Percentiles rank a stretch among this genome's conserved stretches.
Conservation (phyloP, 2,888 invertebrate genomes). For the Bombylius discolor region DNA sequence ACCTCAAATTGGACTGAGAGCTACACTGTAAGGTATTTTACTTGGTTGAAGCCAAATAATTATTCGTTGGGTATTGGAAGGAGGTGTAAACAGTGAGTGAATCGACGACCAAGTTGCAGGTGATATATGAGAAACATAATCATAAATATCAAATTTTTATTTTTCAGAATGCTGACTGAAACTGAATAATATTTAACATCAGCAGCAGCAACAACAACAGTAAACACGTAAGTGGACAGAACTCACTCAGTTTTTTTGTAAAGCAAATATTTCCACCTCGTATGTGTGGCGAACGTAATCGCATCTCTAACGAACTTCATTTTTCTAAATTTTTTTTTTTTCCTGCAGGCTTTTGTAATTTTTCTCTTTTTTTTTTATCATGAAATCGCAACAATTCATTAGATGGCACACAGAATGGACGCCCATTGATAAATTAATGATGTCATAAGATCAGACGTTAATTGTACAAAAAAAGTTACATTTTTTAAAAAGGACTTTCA, state of each 20-base stretch:
- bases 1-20: too few relatives aligned
- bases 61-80: background rate
- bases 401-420: background rate
- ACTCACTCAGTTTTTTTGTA: too few relatives aligned
- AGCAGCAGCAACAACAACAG: too few relatives aligned
- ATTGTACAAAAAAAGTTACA: background rate
- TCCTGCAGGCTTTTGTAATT: background rate
- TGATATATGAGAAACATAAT: slow-evolving; percentile 16
- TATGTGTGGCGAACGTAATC: background rate
- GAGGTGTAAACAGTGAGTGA: background rate
- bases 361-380: background rate
- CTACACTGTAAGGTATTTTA: too few relatives aligned
- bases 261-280: too few relatives aligned
- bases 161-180: background rate
- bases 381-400: background rate
- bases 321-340: background rate
- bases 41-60: background rate
- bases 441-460: background rate
- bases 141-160: slow-evolving; percentile 15
- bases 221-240: too few relatives aligned
- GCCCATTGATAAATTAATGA: background rate
- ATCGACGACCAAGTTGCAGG: background rate
- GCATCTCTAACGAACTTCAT: background rate
- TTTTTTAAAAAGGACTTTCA: too few relatives aligned
- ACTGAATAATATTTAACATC: too few relatives aligned